Evolutionary conservation across 2,888 invertebrate genomes (phyloP).

Genomic region (Cotesia congregata): DNA sequence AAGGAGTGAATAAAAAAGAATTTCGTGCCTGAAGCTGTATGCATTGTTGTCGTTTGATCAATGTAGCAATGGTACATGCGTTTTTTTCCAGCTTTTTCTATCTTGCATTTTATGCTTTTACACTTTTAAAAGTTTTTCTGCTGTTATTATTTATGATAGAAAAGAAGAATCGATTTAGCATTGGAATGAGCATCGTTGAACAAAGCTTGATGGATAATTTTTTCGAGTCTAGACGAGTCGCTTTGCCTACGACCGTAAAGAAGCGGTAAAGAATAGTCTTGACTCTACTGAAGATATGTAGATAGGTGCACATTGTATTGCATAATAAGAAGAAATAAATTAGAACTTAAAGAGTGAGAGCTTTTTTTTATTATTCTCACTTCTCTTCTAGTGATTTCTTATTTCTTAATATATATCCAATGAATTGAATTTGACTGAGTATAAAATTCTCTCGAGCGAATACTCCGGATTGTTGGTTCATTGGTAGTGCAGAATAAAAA

Average conservation of each 20-base stretch:
- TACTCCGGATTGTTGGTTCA: conserved; percentile 14
- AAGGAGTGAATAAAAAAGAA: conserved; percentile 10
- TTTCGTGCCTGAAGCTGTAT: conserved; percentile 12
- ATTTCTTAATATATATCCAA: not conserved
- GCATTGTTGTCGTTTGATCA: conserved; percentile 15
- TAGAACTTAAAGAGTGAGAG: not conserved
- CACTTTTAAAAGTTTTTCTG: conserved; percentile 9
- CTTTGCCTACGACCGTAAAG: not conserved
- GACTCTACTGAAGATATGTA: not conserved
- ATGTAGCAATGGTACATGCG: conserved; percentile 17
- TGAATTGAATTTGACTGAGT: conserved; percentile 26
- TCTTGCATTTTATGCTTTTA: conserved; percentile 22
- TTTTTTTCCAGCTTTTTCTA: conserved; percentile 8
- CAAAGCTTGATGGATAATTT: not conserved
- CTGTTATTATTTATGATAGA: not conserved
- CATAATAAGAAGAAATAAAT: not conserved
- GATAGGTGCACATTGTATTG: not conserved
- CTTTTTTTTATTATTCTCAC: not conserved
- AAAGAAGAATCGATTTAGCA: conserved; percentile 20
- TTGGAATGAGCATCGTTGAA: conserved; percentile 8
- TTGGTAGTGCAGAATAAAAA: conserved; percentile 6
- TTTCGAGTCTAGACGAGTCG: not conserved
- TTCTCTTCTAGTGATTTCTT: conserved; percentile 11
- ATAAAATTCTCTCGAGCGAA: conserved; percentile 23
- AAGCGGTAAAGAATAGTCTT: not conserved